Evolutionary conservation across 1,140 invertebrate species (phyloP).

Genomic region (Ceratoteleas bidentatus): DNA sequence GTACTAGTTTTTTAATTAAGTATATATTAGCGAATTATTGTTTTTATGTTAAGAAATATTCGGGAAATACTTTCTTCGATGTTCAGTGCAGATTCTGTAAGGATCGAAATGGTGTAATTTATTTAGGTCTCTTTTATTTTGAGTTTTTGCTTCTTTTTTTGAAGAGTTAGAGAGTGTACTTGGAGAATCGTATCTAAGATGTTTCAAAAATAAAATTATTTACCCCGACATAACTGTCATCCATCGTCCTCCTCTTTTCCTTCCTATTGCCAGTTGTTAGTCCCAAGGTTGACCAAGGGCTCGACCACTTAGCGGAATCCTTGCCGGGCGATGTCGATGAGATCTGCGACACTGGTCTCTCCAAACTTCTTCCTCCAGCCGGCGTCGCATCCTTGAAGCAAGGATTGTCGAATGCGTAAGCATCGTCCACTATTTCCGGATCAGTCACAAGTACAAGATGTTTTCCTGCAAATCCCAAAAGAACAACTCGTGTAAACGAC

Average conservation of each 20-base stretch:
- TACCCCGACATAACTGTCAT: constrained; percentile 86
- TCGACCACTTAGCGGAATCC: constrained; percentile 77
- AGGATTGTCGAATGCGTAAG: constrained; percentile 90
- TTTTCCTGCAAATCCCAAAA: constrained; percentile 82
- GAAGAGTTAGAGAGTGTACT: no score
- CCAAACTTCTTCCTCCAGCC: constrained; percentile 70
- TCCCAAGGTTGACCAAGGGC: constrained; percentile 82
- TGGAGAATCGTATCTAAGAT: background rate
- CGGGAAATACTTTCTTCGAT: no score
- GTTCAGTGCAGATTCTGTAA: no score
- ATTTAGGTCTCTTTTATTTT: no score
- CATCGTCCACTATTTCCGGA: constrained; percentile 86
- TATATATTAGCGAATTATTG: no score
- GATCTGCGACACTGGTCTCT: constrained; percentile 76
- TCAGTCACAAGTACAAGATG: constrained; percentile 87
- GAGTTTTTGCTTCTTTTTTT: no score
- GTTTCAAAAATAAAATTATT: background rate
- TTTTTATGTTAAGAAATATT: no score
- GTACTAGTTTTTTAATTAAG: no score
- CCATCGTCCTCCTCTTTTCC: constrained; percentile 83
- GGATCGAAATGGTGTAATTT: no score
- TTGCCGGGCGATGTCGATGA: constrained; percentile 78
- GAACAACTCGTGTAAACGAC: background rate
- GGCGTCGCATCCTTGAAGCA: constrained; percentile 85
- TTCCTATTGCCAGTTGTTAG: constrained; percentile 77